Base-by-base conservation (phyloP, 2,113 vertebrate species). In the Neopipo cinnamomea region DNA sequence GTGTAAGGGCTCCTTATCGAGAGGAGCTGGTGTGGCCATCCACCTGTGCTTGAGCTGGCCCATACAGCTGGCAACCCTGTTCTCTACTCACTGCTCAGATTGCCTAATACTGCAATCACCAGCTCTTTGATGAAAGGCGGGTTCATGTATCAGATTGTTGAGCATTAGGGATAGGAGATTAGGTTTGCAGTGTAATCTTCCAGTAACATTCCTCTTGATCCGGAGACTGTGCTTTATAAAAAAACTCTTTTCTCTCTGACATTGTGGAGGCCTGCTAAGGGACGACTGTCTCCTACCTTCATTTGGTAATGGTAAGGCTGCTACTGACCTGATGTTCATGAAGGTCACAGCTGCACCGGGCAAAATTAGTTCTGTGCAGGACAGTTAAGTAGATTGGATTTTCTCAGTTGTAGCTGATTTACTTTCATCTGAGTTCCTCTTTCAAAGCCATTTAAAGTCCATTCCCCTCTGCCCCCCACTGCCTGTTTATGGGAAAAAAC, bases 371-470 rank as follows among this genome's bases (percentile, higher is more conserved):
- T 96, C 76, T 91, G 46, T 84, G 88, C 58, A 78, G 85, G 76
- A 84, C 95, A 89, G 92, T 95, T 94, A 96, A 95, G 91, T 90
- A 93, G 91, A 95, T 92, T 89, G 73, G 92, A 94, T 96, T 94
- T 94, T 96, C 93, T 95, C 83, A 87, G 76, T 93, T 93, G 92
- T 84, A 91, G 91, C 56, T 92, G 92, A 96, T 95, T 93, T 92
- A 58, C 91, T 94, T 97, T 97, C 79, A 94, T 84, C 77, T 84
- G 86, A 46, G 53, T 74, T 86, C 83, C 42, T 82, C 73, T 85
- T 89, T 86, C 79, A 89, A 89, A 92, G 56, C 65, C 65, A 68
- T 93, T 92, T 91, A 58, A 96, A 94, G 83, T 78, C 76, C 61
- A 84, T 93, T 96, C 67, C 55, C 75, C 50, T 89, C 59, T 88